These are phyloP conservation scores for Antheraea yamamai DNA, from an alignment of 2,888 invertebrate species.

Conservation along the genomic window DNA sequence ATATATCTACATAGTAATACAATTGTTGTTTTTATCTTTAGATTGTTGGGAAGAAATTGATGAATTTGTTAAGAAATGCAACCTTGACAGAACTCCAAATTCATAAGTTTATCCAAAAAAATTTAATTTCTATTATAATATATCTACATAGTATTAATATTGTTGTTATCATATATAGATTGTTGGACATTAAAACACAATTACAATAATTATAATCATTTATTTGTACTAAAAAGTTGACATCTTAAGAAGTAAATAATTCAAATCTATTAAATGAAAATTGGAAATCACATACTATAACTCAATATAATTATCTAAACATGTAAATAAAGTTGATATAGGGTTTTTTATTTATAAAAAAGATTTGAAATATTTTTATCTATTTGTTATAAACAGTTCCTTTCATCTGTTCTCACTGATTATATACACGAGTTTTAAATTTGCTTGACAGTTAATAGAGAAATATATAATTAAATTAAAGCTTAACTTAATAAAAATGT, in stretches of 20 bases:
- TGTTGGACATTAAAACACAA: slow-evolving; percentile 31
- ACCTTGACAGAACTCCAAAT: no score
- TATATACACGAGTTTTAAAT: neutral
- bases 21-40: no score
- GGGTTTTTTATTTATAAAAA: neutral
- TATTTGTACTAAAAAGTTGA: slow-evolving; percentile 68
- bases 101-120: no score
- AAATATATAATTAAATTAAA: neutral
- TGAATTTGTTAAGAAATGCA: no score
- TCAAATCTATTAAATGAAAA: slow-evolving; percentile 35
- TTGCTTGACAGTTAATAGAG: neutral
- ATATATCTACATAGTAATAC: neutral
- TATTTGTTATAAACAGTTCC: neutral
- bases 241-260: slow-evolving; percentile 51
- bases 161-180: slow-evolving; percentile 24
- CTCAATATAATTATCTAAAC: slow-evolving; percentile 17
- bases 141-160: no score
- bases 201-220: slow-evolving; percentile 55
- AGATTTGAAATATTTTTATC: neutral
- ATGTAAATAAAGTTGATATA: slow-evolving; percentile 1
- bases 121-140: no score
- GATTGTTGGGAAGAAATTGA: neutral
- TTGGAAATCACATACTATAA: slow-evolving; percentile 9
- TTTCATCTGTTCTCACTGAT: neutral
- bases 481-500: slow-evolving; percentile 36